A percentile compares a stretch with the other conserved stretches of the same genome.
These are phyloP conservation scores for Heteromurus nitidus DNA, from an alignment of 2,888 invertebrate species.

Conservation along the genomic window DNA sequence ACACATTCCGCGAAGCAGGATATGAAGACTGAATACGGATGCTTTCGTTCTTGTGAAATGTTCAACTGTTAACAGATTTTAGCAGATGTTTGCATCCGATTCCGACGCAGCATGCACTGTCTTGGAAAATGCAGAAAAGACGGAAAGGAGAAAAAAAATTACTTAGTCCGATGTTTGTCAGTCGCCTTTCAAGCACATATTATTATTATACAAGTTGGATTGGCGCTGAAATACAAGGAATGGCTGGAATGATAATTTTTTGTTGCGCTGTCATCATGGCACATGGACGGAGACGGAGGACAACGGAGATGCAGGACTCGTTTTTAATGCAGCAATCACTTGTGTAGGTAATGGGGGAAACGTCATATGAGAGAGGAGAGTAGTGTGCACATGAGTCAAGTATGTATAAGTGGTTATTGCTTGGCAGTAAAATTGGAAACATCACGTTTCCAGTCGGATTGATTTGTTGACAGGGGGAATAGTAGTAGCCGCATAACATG, in stretches of 20 bases:
- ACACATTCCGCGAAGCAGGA: not conserved
- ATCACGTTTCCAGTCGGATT: conserved; percentile 62
- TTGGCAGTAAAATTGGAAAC: conserved; percentile 57
- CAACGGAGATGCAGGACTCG: not conserved
- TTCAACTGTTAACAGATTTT: conserved; percentile 44
- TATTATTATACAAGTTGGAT: too few relatives aligned
- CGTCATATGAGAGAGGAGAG: not conserved
- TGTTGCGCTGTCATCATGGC: too few relatives aligned
- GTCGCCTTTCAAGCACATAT: too few relatives aligned
- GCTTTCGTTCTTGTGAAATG: not conserved
- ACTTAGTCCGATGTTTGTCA: too few relatives aligned
- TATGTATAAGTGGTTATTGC: conserved; percentile 38
- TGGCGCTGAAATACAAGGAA: too few relatives aligned
- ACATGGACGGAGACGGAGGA: not conserved
- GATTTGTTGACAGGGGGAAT: conserved; percentile 60
- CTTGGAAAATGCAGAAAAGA: not conserved
- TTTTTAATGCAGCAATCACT: not conserved
- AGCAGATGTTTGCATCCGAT: conserved; percentile 31
- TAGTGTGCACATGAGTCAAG: not conserved
- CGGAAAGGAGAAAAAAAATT: too few relatives aligned
- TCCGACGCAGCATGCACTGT: not conserved
- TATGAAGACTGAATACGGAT: not conserved
- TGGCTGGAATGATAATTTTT: too few relatives aligned
- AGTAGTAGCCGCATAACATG: conserved; percentile 1
- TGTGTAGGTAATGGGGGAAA: not conserved